Base-by-base conservation (phyloP, 1,140 invertebrate species). In the Drosophila albomicans region DNA sequence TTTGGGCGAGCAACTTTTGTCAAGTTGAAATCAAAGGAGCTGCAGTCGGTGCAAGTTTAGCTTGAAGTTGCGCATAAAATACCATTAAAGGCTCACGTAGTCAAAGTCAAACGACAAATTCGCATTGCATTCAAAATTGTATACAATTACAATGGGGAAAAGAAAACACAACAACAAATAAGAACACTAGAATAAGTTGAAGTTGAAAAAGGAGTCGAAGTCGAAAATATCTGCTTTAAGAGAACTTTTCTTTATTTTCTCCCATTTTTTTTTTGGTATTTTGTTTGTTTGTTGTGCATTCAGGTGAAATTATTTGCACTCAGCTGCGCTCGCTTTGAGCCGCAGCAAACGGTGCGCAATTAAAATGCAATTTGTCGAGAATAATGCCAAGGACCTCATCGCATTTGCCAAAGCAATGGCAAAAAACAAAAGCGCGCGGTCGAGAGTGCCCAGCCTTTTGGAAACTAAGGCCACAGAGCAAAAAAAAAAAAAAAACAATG, bases 21-120 rank as follows among this genome's bases (percentile, higher is more conserved):
- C 77, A 75, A 87, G 65, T 80, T 61, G 77, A 88, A 87, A 87
- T 87, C 84, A 88, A 87, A 87, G 80, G 73, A 64, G 38, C 61
- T 71, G 73, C 67, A 65, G 46, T 54, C 54, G 67, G 54, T 58
- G 51, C 54, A 75, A 87, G 73, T 87, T 88, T 75, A 5, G 51
- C 16, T 15, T 49, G 74, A 86, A 86, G 79, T 86, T 87, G 65
- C 61, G 68, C 67, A 71, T 71, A 82, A 76, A 88, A 79, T 80
- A 76, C 84, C 84, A 87, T 87, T 87, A 87, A 88, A 87, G 80
- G 80, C 80, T 87, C 80, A 87, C 84, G 84, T 87, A 84, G 77
- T 77, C 73, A 80, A 88, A 88, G 80, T 87, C 84, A 88, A 87
- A 88, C 82, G 84, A 84, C 84, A 84, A 88, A 87, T 87, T 88